Evolutionary conservation across 2,888 invertebrate species (phyloP), one percentile per base, ranked within the genome.

Genomic region (Napeogenes inachia): DNA sequence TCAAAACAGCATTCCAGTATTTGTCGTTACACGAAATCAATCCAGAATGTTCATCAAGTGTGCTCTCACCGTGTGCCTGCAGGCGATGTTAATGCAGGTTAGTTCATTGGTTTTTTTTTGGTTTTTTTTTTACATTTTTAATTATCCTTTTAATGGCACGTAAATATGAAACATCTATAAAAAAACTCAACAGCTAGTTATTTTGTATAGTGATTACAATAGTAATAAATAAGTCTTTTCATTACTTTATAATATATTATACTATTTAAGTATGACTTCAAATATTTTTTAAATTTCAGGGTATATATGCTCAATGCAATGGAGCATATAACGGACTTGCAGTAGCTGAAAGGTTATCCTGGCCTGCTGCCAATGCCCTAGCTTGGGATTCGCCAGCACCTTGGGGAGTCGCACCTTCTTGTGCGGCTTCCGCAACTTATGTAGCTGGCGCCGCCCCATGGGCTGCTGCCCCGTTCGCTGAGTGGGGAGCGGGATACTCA

Each of bases 301-400:
- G 47, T 56, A 59, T 60, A 47, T 61, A 62, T 53, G 62, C 59
- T 54, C 64, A 64, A 45, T 67, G 61, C 57, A 58, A 60, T 42
- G 66, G 63, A 3, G 60, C 59, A 12, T 61, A 56, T 33, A 45
- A 61, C 13, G 50, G 50, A 50, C 30, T 30, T 50, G 42, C 54
- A 10, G 42, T 56, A 46, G 56, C 57, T 32, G 59, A 59, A 10
- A 54, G 33, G 4, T 42, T 78, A 21, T 73, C 70, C 58, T 75
- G 74, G 45, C 75, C 73, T 3, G 70, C 72, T n/a, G 66, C 75
- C 50, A 30, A 42, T n/a, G 33, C 45, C 3, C 50, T 33, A 4
- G 54, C 42, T 0, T 56, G 56, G 47, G 56, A 35, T 4, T 35
- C 38, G 0, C 56, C 45, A 21, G 60, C 56, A 13, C 56, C 60